Evolutionary conservation across 1,140 invertebrate genomes (phyloP).

Genomic region (Trichogramma pretiosum): DNA sequence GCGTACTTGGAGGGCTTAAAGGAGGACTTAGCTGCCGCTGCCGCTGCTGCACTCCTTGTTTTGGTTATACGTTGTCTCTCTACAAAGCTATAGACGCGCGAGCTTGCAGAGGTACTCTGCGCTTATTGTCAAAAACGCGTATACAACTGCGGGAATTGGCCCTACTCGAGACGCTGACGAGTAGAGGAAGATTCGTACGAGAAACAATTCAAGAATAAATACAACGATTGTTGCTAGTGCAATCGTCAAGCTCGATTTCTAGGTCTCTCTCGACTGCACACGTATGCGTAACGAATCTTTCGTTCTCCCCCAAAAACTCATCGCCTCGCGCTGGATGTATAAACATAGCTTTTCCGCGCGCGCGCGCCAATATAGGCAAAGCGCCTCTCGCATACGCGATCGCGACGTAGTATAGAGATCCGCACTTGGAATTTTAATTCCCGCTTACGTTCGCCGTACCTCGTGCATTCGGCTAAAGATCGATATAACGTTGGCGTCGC

Average conservation of each 20-base stretch:
- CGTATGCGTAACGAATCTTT: conserved; percentile 3
- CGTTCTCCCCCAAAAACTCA: background rate
- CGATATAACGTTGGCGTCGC: too few species aligned
- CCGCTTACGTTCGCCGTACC: background rate
- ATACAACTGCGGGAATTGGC: too few species aligned
- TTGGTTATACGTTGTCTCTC: too few species aligned
- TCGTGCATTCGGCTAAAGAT: background rate
- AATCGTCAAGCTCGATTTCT: background rate
- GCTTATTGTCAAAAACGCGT: background rate
- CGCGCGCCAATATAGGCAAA: background rate
- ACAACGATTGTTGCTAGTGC: background rate
- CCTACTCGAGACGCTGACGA: too few species aligned
- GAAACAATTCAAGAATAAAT: too few species aligned
- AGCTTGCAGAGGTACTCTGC: background rate
- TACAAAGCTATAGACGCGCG: background rate
- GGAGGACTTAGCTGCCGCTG: background rate
- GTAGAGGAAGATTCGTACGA: too few species aligned
- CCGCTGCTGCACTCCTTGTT: too few species aligned
- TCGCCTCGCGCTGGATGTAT: background rate
- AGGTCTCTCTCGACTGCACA: background rate
- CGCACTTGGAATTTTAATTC: conserved; percentile 11
- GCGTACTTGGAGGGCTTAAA: background rate
- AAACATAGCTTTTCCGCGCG: background rate
- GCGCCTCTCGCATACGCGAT: conserved; percentile 8
- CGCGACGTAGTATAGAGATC: background rate